Conservation (phyloP, 2,797 vertebrate species). For the Acanthornis magna region DNA sequence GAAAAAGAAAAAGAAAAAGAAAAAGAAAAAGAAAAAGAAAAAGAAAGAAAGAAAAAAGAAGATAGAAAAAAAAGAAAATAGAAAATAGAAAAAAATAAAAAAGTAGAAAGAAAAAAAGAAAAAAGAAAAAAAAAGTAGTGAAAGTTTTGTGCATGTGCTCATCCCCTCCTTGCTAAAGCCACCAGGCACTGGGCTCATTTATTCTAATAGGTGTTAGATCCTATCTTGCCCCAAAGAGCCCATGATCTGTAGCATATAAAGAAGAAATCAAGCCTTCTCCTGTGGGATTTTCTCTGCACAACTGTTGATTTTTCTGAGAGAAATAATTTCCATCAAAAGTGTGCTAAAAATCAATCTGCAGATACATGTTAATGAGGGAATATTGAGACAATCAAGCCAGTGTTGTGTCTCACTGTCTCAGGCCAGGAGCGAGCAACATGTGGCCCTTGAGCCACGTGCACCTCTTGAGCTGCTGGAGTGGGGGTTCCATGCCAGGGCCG, state of each 20-base stretch:
- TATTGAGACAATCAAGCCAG: neutral
- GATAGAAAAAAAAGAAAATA: too few species aligned
- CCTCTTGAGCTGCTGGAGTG: neutral
- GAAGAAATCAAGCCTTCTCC: neutral
- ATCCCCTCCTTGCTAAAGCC: neutral
- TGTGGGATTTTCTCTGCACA: neutral
- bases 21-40: too few species aligned
- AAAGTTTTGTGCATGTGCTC: neutral
- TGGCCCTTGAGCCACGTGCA: constrained; percentile 15
- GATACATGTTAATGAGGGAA: neutral
- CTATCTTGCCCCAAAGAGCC: neutral
- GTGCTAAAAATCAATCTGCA: neutral
- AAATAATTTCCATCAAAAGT: neutral
- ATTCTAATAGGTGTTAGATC: neutral
- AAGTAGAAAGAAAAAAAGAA: too few species aligned
- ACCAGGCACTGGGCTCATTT: neutral
- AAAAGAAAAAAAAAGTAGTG: fast-evolving
- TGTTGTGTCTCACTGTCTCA: neutral
- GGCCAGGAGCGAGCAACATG: constrained; percentile 7
- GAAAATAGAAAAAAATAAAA: fast-evolving
- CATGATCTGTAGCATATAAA: neutral
- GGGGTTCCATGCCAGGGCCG: constrained; percentile 16
- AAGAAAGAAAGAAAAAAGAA: too few species aligned
- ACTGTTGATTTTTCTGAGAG: constrained; percentile 7
- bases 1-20: too few species aligned